These are phyloP conservation scores for Halcyon leucocephala DNA, from an alignment of 2,797 vertebrate genomes.

Conservation along the genomic window DNA sequence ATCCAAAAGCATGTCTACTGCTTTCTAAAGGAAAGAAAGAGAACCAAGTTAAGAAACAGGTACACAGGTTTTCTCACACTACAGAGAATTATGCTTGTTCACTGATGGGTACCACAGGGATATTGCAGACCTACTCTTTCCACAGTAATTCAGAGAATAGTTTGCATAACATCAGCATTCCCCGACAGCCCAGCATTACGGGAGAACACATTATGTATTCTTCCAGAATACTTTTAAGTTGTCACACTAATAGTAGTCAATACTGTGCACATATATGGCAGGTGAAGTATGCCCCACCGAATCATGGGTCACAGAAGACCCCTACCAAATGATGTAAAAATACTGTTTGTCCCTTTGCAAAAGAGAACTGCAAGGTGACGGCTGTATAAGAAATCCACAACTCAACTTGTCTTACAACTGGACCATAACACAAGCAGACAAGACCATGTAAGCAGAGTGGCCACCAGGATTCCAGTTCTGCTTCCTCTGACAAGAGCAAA, in stretches of 20 bases:
- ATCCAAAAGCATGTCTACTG: slow-evolving; percentile 98
- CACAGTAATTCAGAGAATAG: background rate
- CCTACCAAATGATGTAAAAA: background rate
- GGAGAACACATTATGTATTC: background rate
- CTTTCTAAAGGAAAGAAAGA: slow-evolving; percentile 87
- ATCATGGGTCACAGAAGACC: background rate
- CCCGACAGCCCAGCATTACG: background rate
- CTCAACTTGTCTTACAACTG: background rate
- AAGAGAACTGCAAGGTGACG: background rate
- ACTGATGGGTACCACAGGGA: background rate
- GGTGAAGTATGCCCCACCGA: background rate
- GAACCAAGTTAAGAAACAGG: background rate
- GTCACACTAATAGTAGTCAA: background rate
- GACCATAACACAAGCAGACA: background rate
- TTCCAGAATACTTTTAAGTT: background rate
- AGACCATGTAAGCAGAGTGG: background rate
- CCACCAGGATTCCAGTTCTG: background rate
- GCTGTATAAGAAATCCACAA: background rate
- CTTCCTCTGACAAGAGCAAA: background rate
- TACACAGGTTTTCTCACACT: background rate
- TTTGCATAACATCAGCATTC: background rate
- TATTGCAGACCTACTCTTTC: background rate
- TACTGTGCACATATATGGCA: background rate
- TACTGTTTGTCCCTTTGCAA: background rate
- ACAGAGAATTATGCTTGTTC: background rate